Conservation (phyloP, 2,888 invertebrate genomes). For the Athetis lepigone region DNA sequence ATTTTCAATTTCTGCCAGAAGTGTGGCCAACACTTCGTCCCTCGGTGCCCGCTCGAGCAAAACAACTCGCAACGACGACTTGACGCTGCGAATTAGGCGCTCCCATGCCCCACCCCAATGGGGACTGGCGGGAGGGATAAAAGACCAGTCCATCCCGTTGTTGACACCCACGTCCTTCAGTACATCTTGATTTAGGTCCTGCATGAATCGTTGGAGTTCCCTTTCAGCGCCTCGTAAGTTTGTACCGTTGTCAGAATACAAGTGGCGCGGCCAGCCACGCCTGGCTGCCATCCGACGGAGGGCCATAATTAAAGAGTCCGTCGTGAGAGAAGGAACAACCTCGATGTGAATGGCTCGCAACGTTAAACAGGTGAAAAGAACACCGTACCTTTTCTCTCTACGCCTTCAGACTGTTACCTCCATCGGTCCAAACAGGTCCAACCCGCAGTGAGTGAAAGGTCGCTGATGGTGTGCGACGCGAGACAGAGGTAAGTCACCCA, state of each 20-base stretch:
- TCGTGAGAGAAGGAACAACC: slow-evolving; percentile 36
- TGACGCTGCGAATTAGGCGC: too few species aligned
- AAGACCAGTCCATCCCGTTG: too few species aligned
- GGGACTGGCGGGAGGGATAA: too few species aligned
- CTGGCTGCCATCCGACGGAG: slow-evolving; percentile 56
- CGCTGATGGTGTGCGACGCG: slow-evolving; percentile 7
- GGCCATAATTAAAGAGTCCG: slow-evolving; percentile 57
- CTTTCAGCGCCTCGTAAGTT: slow-evolving; percentile 5
- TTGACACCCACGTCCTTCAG: too few species aligned
- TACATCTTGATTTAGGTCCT: too few species aligned
- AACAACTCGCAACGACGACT: too few species aligned
- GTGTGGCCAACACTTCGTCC: slow-evolving; percentile 45
- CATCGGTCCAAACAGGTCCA: slow-evolving; percentile 53
- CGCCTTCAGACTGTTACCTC: slow-evolving; percentile 41
- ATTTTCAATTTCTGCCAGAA: slow-evolving; percentile 41
- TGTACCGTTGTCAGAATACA: slow-evolving; percentile 7
- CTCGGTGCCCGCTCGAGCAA: slow-evolving; percentile 47
- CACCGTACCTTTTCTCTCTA: slow-evolving; percentile 45
- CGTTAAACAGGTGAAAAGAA: slow-evolving; percentile 56
- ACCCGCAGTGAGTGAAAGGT: slow-evolving; percentile 17
- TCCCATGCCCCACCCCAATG: too few species aligned
- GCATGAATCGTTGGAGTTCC: too few species aligned
- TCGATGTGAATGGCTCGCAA: slow-evolving; percentile 58
- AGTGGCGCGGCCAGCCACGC: slow-evolving; percentile 51
- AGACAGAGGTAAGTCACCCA: slow-evolving; percentile 28